Evolutionary conservation across 35 echinoderm and acorn worm genomes (phyloP), one percentile per base, ranked within the genome.

Genomic region (Eucidaris tribuloides): DNA sequence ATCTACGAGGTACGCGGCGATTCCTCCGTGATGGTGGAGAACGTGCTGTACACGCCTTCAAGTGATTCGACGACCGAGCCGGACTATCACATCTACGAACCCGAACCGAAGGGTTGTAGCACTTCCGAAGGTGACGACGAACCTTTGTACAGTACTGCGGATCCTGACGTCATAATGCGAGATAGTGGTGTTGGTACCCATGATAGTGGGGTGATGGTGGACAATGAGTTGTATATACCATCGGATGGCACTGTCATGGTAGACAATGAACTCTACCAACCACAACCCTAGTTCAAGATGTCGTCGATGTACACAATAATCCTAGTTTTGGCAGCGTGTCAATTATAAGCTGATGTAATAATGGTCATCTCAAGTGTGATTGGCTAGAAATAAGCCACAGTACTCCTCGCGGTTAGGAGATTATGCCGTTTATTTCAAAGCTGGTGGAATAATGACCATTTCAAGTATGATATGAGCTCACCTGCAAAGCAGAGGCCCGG

Each of bases 1-100:
- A 74, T 74, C 68, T 74, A 74, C 68, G 68, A 74, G 20, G 37
- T 74, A n/a, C 24, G 28, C 5, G 68, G 37, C 18, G 68, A 74
- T 23, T 33, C 29, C 35, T 74, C 68, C 28, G n/a, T 42, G 35
- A n/a, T 44, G n/a, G 28, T 44, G 2, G 68, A 74, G 29, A 74
- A 74, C 68, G 9, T 11, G 9, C 48, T 52, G 48, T 33, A 74
- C 1, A n/a, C 38, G 40, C 68, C 68, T 11, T 27, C 34, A 32
- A 14, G 38, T 22, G 28, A 27, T 41, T 5, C 11, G 22, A 41
- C 28, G 30, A 74, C 34, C 4, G 24, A n/a, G 1, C 41, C 7
- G 2, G 68, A 44, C 5, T 33, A 74, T 11, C 68, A 74, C 14
- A 74, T 74, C 38, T 74, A 74, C 30, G 68, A 74, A 44, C 68